Evolutionary conservation across 1,140 invertebrate species (phyloP), one percentile per base, ranked within the genome.

Genomic region (Drosophila nigromelanica): DNA sequence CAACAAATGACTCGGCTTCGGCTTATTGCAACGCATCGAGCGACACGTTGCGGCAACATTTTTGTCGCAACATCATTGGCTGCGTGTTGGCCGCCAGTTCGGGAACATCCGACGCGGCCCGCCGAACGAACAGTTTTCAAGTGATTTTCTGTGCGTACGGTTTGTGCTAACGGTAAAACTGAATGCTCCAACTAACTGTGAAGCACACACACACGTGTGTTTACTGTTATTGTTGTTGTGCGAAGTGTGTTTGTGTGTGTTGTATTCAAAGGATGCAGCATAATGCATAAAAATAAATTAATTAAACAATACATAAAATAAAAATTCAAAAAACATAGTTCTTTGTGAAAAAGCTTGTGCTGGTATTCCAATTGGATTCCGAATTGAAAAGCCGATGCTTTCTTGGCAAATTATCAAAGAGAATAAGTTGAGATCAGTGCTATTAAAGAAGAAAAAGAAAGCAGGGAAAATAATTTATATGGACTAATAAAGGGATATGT

Each of bases 61-160:
- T 50, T 60, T 69, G 62, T 43, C 52, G 60, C 73, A 75, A 75
- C 73, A 72, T 51, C 51, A 67, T 58, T 66, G 62, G 70, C 63
- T 47, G 40, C 15, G 35, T 37, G 42, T 45, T 47, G 30, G 54
- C n/a, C 5, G 40, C n/a, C 43, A 48, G 55, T 21, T 73, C 70
- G 55, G 47, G 42, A 33, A 35, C 35, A 43, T 55, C 54, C 60
- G 43, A 71, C 30, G 47, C 39, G 62, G 8, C 47, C 33, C 48
- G 59, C 67, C 73, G 75, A 77, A 80, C 73, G 75, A 77, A 80
- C 76, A 79, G 60, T 76, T 83, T 79, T 76, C 70, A 81, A 75
- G 66, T 72, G 75, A 81, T 81, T 82, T 81, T 71, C 79, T 45
- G 48, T 64, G 79, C 80, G 62, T 71, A 42, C 62, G 69, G 73